Evolutionary conservation across 2,797 vertebrate genomes (phyloP), one percentile per base, ranked within the genome.

Genomic region (Pangasius djambal): DNA sequence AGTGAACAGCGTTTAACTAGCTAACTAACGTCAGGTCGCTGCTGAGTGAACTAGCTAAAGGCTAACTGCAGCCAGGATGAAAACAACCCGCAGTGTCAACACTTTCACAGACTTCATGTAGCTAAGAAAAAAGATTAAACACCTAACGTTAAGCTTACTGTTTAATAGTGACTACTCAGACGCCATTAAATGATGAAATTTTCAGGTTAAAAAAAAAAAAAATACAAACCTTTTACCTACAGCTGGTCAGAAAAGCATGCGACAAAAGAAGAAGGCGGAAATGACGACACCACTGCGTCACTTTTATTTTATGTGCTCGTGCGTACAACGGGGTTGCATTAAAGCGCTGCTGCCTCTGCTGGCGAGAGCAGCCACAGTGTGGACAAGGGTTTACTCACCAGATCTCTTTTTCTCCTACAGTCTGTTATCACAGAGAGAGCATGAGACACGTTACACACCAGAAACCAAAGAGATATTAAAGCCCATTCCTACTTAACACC

Each of bases 181-280:
- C 20, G 12, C 15, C 28, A 12, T n/a, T 31, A 16, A 7, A 82
- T 18, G 55, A 61, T 13, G 16, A 31, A 4, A 81, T 28, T 44
- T 15, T 2, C n/a, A 28, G 40, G 37, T 18, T 20, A 40, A 40
- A 40, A 40, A 40, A 40, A 40, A 84, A 69, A 69, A 40, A 34
- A 1, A 57, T 57, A 81, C 93, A 90, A 92, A 95, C 95, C 95
- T 95, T 94, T 83, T 92, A 85, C 67, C 83, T 89, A 85, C 89
- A 93, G 89, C 88, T 83, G 88, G 90, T 90, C 93, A 90, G 90
- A 92, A 88, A 93, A 92, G 87, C 93, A 95, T 95, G 95, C 95
- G 94, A 92, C 75, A 89, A 87, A 78, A 93, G 93, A 94, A 95
- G 93, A 94, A 93, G 93, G 93, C 93, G 93, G 92, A 90, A 92